Evolutionary conservation across 2,888 invertebrate species (phyloP).

Genomic region (Ophraella communa): DNA sequence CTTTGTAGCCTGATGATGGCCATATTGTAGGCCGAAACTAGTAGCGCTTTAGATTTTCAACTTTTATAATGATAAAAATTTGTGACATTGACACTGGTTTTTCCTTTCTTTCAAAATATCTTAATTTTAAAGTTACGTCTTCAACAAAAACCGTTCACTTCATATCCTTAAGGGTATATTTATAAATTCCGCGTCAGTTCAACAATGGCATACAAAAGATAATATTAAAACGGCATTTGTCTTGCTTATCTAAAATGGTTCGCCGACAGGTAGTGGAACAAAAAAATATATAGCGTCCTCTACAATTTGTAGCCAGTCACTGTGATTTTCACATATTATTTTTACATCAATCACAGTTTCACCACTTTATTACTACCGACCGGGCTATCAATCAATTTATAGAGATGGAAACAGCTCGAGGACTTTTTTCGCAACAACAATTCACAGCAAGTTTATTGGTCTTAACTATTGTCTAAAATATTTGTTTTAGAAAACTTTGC

Average conservation of each 20-base stretch:
- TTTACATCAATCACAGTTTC: constrained; percentile 58
- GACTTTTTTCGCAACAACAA: not conserved
- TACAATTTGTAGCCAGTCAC: constrained; percentile 54
- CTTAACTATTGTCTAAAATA: no score
- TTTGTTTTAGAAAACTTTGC: no score
- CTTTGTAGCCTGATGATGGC: no score
- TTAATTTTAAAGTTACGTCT: not conserved
- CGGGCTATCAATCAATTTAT: constrained; percentile 14
- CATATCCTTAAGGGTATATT: not conserved
- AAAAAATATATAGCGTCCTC: constrained; percentile 29
- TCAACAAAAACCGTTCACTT: not conserved
- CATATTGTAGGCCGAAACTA: no score
- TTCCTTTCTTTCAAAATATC: not conserved
- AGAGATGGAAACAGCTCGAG: constrained; percentile 6
- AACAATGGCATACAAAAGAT: not conserved
- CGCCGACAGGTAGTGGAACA: constrained; percentile 24
- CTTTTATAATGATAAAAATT: no score
- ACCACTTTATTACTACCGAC: constrained; percentile 54
- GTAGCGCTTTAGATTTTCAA: no score
- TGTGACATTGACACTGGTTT: no score
- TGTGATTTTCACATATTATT: constrained; percentile 60
- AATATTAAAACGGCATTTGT: not conserved
- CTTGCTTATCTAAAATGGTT: constrained; percentile 1
- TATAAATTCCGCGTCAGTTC: no score
- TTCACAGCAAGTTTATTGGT: no score